Conservation (phyloP, 2,113 vertebrate genomes). For the Osmerus eperlanus region DNA sequence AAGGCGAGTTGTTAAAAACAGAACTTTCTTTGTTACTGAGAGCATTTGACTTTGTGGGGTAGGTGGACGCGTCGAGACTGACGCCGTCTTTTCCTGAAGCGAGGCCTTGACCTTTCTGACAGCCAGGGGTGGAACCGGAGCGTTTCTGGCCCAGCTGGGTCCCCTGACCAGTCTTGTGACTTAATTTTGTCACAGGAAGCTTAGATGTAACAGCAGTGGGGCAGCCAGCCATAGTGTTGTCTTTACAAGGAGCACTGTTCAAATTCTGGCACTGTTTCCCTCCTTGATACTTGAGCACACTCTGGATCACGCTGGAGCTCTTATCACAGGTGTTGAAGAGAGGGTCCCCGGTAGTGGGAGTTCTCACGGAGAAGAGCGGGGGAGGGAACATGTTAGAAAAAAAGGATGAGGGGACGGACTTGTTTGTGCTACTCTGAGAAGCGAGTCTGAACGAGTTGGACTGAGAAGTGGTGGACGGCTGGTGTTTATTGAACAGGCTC, state of each 20-base stretch:
- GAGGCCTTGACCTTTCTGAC: constrained; percentile 50
- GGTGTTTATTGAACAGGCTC: constrained; percentile 56
- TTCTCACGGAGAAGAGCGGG: constrained; percentile 53
- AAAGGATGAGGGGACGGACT: constrained; percentile 52
- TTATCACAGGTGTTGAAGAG: constrained; percentile 63
- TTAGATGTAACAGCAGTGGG: constrained; percentile 23
- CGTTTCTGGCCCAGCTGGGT: constrained; percentile 41
- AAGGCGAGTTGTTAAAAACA: constrained; percentile 51
- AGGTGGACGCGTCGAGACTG: constrained; percentile 37
- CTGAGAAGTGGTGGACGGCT: constrained; percentile 49
- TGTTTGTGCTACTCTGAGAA: constrained; percentile 51
- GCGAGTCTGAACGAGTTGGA: constrained; percentile 37
- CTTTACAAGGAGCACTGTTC: constrained; percentile 60
- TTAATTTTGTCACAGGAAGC: constrained; percentile 32
- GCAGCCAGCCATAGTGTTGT: constrained; percentile 43
- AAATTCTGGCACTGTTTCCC: constrained; percentile 60
- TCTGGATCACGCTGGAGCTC: constrained; percentile 63
- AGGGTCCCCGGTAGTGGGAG: constrained; percentile 54
- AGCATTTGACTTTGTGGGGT: constrained; percentile 36
- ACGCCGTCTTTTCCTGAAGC: constrained; percentile 40
- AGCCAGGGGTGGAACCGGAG: constrained; percentile 12
- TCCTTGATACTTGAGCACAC: constrained; percentile 66
- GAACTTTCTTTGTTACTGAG: constrained; percentile 48
- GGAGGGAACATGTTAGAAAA: constrained; percentile 55
- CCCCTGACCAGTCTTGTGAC: constrained; percentile 38